phyloP scores from a whole-genome alignment of 1,140 invertebrate genomes.

The Drosophila arawakana region DNA sequence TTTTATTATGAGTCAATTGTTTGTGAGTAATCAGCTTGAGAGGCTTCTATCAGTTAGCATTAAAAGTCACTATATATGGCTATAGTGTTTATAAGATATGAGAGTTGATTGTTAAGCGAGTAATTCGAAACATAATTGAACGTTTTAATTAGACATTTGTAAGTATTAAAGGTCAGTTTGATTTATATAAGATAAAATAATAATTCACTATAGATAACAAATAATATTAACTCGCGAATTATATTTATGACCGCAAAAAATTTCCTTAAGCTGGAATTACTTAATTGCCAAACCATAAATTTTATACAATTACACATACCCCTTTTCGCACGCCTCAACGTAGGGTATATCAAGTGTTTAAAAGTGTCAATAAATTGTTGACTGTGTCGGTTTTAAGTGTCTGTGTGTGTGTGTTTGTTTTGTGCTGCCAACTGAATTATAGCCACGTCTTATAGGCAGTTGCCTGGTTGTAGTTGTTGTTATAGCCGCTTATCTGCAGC shows the following conservation, averaged over 20 bases:
- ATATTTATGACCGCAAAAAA: neutral
- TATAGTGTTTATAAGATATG: no score
- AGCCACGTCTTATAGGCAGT: conserved; percentile 33
- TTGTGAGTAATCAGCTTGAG: neutral
- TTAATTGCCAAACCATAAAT: neutral
- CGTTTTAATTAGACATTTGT: no score
- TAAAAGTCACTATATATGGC: no score
- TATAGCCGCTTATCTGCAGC: conserved; percentile 37
- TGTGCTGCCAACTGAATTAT: conserved; percentile 42
- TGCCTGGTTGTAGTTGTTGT: conserved; percentile 7
- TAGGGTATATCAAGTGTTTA: conserved; percentile 44
- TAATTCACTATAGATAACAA: no score
- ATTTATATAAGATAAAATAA: no score
- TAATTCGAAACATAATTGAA: no score
- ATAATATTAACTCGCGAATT: neutral
- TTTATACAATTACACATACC: neutral
- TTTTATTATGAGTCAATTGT: conserved; percentile 5
- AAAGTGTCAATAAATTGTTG: conserved; percentile 56
- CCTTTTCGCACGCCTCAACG: neutral
- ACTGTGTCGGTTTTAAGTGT: conserved; percentile 36
- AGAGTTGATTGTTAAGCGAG: no score
- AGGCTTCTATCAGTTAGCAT: no score
- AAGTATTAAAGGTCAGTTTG: no score
- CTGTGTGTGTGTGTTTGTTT: conserved; percentile 11
- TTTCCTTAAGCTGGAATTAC: neutral